These are phyloP conservation scores for Prunella strophiata DNA, from an alignment of 2,797 vertebrate species.

Conservation along the genomic window DNA sequence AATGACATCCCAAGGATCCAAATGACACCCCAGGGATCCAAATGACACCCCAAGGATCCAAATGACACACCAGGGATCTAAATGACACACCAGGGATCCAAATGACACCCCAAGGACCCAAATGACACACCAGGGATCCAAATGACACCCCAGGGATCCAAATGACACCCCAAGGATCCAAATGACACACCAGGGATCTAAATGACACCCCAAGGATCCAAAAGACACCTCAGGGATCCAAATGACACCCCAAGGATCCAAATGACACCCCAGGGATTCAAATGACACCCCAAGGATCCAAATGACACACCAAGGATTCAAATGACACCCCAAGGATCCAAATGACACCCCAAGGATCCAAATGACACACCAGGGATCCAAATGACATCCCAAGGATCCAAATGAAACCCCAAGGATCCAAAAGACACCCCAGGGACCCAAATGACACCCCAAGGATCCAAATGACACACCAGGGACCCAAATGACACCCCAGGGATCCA, in stretches of 20 bases:
- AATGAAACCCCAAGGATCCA: fast-evolving
- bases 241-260: neutral
- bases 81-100: neutral
- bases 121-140: neutral
- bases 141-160: neutral
- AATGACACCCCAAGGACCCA: no score
- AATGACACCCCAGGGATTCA: no score
- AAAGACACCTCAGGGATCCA: fast-evolving
- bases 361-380: neutral
- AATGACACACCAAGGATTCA: fast-evolving
- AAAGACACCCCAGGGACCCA: no score
- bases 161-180: neutral
- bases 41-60: neutral
- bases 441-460: neutral
- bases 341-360: neutral
- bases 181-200: neutral
- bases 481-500: no score
- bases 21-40: neutral
- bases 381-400: neutral
- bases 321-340: neutral
- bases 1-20: no score
- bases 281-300: neutral
- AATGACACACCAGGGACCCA: fast-evolving
- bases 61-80: neutral
- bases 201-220: neutral